Percentiles rank a stretch among this genome's conserved stretches.
Evolutionary conservation across 2,888 invertebrate genomes (phyloP).

Genomic region (Tachina fera): DNA sequence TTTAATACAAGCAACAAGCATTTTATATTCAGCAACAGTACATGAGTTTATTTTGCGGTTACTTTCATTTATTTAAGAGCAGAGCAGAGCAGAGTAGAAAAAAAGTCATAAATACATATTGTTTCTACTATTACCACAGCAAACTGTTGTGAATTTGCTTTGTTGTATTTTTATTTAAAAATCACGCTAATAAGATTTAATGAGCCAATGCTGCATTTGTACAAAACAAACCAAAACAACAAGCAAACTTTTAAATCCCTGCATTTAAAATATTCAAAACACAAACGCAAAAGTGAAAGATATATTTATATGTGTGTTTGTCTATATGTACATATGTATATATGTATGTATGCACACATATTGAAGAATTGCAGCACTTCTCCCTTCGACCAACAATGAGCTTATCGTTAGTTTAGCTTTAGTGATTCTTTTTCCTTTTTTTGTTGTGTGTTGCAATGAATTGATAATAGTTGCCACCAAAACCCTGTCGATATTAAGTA

Average conservation of each 20-base stretch:
- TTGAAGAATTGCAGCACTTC: not conserved
- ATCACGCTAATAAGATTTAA: constrained; percentile 56
- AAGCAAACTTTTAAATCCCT: constrained; percentile 47
- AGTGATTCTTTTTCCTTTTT: not conserved
- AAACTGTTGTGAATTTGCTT: not conserved
- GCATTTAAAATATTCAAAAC: constrained; percentile 21
- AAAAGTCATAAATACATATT: not conserved
- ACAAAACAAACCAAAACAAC: constrained; percentile 31
- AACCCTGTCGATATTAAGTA: constrained; percentile 17
- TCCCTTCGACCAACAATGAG: not conserved
- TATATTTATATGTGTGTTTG: not conserved
- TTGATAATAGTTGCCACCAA: constrained; percentile 38
- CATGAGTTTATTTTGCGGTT: constrained; percentile 7
- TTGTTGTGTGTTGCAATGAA: constrained; percentile 16
- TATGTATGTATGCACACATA: not conserved
- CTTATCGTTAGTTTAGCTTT: not conserved
- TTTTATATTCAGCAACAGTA: not conserved
- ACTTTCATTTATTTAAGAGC: constrained; percentile 12
- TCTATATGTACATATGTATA: too few species aligned
- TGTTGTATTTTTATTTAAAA: constrained; percentile 38
- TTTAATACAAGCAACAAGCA: not conserved
- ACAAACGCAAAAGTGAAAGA: constrained; percentile 15
- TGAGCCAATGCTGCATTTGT: constrained; percentile 53
- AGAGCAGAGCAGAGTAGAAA: not conserved
- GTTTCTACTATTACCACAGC: not conserved